Conservation (phyloP, 1,140 invertebrate genomes). For the Danaus melanippus region DNA sequence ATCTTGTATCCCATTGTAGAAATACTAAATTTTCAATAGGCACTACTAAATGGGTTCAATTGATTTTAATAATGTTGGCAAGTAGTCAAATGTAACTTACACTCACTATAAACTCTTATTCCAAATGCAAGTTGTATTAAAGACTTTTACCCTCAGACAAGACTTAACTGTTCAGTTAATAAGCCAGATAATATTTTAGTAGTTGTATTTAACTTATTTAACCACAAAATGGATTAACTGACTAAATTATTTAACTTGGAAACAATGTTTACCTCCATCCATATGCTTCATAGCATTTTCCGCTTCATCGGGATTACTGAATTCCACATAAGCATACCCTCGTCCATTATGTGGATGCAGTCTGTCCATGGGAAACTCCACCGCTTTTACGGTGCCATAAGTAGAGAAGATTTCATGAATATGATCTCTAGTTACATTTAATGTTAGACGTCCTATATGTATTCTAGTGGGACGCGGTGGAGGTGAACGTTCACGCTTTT, state of each 20-base stretch:
- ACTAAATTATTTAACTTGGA: not conserved
- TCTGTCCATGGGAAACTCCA: slow-evolving; percentile 92
- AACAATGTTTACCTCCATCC: slow-evolving; percentile 85
- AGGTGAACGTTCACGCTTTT: slow-evolving; percentile 83
- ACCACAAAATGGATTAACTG: not conserved
- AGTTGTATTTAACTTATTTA: too few relatives aligned
- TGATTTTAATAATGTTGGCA: too few relatives aligned
- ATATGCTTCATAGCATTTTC: slow-evolving; percentile 99
- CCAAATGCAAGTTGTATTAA: too few relatives aligned
- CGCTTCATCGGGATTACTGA: slow-evolving; percentile 93
- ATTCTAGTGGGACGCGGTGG: slow-evolving; percentile 91
- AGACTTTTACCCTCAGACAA: too few relatives aligned
- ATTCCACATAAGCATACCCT: slow-evolving; percentile 97
- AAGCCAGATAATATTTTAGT: too few relatives aligned
- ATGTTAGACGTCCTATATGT: slow-evolving; percentile 91
- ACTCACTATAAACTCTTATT: too few relatives aligned
- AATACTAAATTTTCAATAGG: too few relatives aligned
- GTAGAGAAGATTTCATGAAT: slow-evolving; percentile 95
- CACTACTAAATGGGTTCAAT: too few relatives aligned
- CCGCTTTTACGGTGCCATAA: slow-evolving; percentile 91
- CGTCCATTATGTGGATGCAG: slow-evolving; percentile 87
- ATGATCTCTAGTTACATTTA: slow-evolving; percentile 95
- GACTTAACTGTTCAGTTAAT: too few relatives aligned
- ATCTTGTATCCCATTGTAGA: too few relatives aligned
- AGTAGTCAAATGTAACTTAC: too few relatives aligned